phyloP scores from a whole-genome alignment of 1,140 invertebrate species.

The Drosophila lowei region DNA sequence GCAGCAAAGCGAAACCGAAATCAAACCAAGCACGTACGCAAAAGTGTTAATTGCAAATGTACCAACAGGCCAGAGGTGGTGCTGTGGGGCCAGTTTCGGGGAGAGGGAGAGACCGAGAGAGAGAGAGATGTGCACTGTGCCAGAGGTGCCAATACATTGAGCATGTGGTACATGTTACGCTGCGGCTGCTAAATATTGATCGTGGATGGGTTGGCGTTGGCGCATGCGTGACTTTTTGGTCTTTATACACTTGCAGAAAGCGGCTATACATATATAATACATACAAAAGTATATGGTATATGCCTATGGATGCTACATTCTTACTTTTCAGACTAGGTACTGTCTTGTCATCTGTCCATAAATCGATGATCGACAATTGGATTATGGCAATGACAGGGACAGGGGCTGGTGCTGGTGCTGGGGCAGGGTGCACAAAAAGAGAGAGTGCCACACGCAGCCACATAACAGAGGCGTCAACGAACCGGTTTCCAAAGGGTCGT shows the following conservation, averaged over 20 bases:
- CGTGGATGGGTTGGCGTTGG: no score
- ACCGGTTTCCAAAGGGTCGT: constrained; percentile 75
- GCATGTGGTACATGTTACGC: constrained; percentile 11
- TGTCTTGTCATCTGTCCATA: constrained; percentile 12
- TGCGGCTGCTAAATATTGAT: constrained; percentile 5
- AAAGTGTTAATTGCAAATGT: constrained; percentile 81
- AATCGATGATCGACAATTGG: constrained; percentile 71
- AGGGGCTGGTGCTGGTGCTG: constrained; percentile 1
- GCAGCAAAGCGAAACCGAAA: constrained; percentile 53
- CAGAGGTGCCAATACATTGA: constrained; percentile 36
- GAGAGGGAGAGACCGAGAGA: no score
- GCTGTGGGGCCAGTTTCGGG: no score
- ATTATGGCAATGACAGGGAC: constrained; percentile 37
- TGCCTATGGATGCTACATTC: no score
- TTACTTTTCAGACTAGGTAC: background rate
- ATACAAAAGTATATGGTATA: no score
- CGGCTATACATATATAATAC: no score
- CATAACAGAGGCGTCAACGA: constrained; percentile 66
- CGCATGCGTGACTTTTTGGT: no score
- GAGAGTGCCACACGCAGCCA: constrained; percentile 73
- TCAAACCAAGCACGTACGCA: constrained; percentile 72
- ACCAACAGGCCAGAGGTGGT: constrained; percentile 41
- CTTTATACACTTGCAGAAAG: no score
- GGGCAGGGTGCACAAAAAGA: constrained; percentile 51
- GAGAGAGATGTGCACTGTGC: no score